These are phyloP conservation scores for Patella ulyssiponensis DNA, from an alignment of 2,888 invertebrate genomes.

Conservation along the genomic window DNA sequence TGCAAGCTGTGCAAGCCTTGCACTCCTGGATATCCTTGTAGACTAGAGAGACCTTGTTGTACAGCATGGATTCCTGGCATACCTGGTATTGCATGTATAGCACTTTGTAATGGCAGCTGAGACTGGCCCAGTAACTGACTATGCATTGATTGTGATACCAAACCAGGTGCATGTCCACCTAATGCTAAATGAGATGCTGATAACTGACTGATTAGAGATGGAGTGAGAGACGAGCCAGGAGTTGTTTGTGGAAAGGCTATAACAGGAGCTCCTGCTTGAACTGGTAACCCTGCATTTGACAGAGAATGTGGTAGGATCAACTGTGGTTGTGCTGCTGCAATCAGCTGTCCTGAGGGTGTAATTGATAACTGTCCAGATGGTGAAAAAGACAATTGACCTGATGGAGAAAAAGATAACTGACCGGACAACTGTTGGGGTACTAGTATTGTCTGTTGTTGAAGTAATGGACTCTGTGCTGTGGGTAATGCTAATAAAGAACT, in stretches of 20 bases:
- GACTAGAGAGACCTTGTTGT: conserved; percentile 28
- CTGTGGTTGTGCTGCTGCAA: conserved; percentile 29
- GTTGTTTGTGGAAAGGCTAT: conserved; percentile 53
- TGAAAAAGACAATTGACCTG: conserved; percentile 30
- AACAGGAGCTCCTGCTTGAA: conserved; percentile 62
- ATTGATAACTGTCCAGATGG: conserved; percentile 19
- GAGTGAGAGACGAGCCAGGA: conserved; percentile 14
- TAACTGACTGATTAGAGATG: conserved; percentile 36
- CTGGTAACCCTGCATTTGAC: conserved; percentile 45
- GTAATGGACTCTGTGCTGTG: conserved; percentile 41
- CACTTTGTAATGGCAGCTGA: not conserved
- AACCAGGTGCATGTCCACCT: conserved; percentile 20
- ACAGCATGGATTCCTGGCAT: conserved; percentile 37
- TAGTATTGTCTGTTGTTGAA: conserved; percentile 41
- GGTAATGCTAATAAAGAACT: conserved; percentile 31
- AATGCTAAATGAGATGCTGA: conserved; percentile 44
- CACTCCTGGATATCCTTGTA: not conserved
- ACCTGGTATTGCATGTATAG: conserved; percentile 23
- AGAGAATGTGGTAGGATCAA: conserved; percentile 35
- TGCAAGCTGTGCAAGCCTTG: not conserved
- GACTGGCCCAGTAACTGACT: conserved; percentile 33
- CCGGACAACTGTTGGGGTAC: conserved; percentile 33
- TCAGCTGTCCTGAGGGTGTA: conserved; percentile 27
- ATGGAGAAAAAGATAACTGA: conserved; percentile 22
- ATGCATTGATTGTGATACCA: conserved; percentile 27